phyloP scores from a whole-genome alignment of 2,888 invertebrate genomes.

The Drosophila percnosoma region DNA sequence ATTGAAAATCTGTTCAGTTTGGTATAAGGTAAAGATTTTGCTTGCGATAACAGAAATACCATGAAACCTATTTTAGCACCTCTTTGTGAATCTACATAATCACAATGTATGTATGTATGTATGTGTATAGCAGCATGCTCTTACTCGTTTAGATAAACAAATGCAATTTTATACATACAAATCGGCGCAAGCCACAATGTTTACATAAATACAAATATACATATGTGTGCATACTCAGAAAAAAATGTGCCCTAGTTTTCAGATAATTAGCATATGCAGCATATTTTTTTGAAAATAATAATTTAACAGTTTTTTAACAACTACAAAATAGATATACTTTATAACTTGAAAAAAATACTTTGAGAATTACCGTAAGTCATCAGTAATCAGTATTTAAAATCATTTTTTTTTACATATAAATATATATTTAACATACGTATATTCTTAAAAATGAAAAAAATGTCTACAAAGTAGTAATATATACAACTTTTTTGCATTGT shows the following conservation, averaged over 20 bases:
- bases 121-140: neutral
- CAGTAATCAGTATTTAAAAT: neutral
- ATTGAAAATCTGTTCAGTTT: slow-evolving; percentile 13
- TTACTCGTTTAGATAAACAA: neutral
- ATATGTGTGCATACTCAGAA: neutral
- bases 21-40: neutral
- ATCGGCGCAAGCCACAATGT: slow-evolving; percentile 12
- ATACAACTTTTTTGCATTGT: neutral
- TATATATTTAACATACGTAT: neutral
- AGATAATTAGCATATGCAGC: neutral
- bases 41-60: neutral
- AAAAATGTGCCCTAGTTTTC: neutral
- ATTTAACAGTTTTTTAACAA: neutral
- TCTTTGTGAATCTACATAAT: neutral
- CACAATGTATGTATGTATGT: neutral
- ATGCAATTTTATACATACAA: neutral
- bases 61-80: slow-evolving; percentile 10
- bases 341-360: neutral
- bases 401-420: neutral
- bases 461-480: neutral
- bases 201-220: neutral
- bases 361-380: neutral
- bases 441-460: neutral
- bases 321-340: neutral
- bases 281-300: neutral